Evolutionary conservation across 2,797 vertebrate species (phyloP), one percentile per base, ranked within the genome.

Genomic region (Neosilurus hyrtlii): DNA sequence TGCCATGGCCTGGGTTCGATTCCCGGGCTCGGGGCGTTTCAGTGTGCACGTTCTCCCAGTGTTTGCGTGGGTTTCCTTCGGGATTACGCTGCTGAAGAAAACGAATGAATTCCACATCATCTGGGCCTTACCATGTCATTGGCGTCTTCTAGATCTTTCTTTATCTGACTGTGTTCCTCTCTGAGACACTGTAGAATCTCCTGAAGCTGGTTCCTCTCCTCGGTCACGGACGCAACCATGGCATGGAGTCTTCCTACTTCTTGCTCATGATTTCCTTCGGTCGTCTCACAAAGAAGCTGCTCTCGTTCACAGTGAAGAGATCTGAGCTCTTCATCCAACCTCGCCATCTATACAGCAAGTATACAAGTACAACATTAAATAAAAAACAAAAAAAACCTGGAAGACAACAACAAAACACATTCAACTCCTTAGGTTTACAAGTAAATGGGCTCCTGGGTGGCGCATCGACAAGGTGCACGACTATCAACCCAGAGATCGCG

Each of bases 181-280:
- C 83, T 89, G 18, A 91, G 68, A 0, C 3, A 70, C 82, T 93
- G 89, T 67, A 93, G 65, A 20, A 88, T 83, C 82, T 90, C 89
- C 66, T 89, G 91, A 4, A 96, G 91, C 75, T 95, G 91, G 54
- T 94, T 90, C 84, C 92, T 93, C 86, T 96, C 95, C 56, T 90
- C 91, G 18, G 87, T 89, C 54, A 96, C 83, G 22, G 86, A 86
- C 0, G 83, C 84, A 15, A 92, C 83, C 0, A 89, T 61, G 20
- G 92, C 90, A 1, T 89, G 90, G 62, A 92, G 90, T 30, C 79
- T 86, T 82, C 90, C 87, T 37, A 84, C 4, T 65, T 88, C 86
- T 12, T 83, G 37, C 30, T 75, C 30, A 2, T 68, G 79, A 86
- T n/a, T 20, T 1, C 3, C 12, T 30, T 52, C 59, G 0, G 16